Conservation (phyloP, 1,140 invertebrate genomes). For the Wiebesia pumilae region DNA sequence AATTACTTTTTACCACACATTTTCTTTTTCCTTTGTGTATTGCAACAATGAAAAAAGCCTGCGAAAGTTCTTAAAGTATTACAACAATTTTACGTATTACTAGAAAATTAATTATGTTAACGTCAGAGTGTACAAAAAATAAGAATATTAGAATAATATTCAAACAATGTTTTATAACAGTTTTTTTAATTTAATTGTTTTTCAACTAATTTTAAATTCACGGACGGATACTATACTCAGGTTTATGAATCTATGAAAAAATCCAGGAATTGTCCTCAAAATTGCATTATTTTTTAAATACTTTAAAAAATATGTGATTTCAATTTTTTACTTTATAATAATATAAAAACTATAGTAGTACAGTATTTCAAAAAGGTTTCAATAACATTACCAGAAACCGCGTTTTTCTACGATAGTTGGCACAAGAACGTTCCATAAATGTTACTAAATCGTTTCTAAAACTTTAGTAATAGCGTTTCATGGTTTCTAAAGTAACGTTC, state of each 20-base stretch:
- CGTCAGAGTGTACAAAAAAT: too few relatives aligned
- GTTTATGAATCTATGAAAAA: not conserved
- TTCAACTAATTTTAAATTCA: too few relatives aligned
- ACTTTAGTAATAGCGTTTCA: not conserved
- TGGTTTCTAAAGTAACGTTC: not conserved
- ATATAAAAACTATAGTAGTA: not conserved
- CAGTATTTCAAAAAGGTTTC: not conserved
- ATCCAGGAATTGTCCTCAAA: not conserved
- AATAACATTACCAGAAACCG: not conserved
- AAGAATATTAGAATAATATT: too few relatives aligned
- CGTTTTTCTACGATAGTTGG: not conserved
- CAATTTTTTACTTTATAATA: not conserved
- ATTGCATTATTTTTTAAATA: not conserved
- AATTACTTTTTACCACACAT: too few relatives aligned
- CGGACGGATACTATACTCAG: too few relatives aligned
- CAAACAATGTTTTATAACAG: too few relatives aligned
- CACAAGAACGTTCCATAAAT: conserved; percentile 7
- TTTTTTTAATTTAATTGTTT: too few relatives aligned
- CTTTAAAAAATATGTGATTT: not conserved
- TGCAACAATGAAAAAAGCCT: too few relatives aligned
- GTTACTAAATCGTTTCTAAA: conserved; percentile 1
- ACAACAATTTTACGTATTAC: too few relatives aligned
- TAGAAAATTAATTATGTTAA: too few relatives aligned
- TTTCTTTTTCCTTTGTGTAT: too few relatives aligned
- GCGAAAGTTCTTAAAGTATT: too few relatives aligned